Evolutionary conservation across 2,113 vertebrate genomes (phyloP), one percentile per base, ranked within the genome.

Genomic region (Ceuthmochares aereus): DNA sequence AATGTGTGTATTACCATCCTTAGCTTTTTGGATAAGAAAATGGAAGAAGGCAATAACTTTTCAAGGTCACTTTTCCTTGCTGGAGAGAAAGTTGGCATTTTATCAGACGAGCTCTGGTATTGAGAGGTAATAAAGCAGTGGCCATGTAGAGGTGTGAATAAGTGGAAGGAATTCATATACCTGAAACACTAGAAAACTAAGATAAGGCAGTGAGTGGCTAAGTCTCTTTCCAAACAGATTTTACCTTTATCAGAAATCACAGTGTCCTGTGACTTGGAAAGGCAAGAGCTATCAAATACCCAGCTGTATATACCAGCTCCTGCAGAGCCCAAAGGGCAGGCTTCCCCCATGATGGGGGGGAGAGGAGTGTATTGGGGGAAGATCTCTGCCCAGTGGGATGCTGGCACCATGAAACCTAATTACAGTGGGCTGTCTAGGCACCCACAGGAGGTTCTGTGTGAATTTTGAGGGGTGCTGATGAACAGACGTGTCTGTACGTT

Each of bases 301-400:
- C 9, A 0, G 0, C 45, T 25, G 15, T 12, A 34, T 40, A 15
- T 20, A 2, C 23, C 13, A 29, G 30, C 2, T 1, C 26, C 25
- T 27, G 37, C 29, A 30, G 63, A 43, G 22, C 43, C 0, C 1
- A 43, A 52, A 69, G 83, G 26, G 36, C 62, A 43, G 18, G 18
- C 12, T 69, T 89, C 11, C 49, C 17, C 20, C 5, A 2, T 2
- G 10, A 27, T 20, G 10, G 37, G 32, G 32, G 32, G 9, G 12
- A 51, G 12, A n/a, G 26, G 42, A 67, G 13, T 16, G 17, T 27
- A 47, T 47, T 47, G 43, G 25, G 19, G 60, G 23, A 27, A 56
- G 14, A 83, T 25, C 36, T 26, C 32, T 2, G 16, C 30, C 13
- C 9, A 3, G 27, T 22, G 11, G 29, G 32, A 45, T 36, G 26